Evolutionary conservation across 2,797 vertebrate genomes (phyloP), one percentile per base, ranked within the genome.

Genomic region (Micropoecilia bifurca): DNA sequence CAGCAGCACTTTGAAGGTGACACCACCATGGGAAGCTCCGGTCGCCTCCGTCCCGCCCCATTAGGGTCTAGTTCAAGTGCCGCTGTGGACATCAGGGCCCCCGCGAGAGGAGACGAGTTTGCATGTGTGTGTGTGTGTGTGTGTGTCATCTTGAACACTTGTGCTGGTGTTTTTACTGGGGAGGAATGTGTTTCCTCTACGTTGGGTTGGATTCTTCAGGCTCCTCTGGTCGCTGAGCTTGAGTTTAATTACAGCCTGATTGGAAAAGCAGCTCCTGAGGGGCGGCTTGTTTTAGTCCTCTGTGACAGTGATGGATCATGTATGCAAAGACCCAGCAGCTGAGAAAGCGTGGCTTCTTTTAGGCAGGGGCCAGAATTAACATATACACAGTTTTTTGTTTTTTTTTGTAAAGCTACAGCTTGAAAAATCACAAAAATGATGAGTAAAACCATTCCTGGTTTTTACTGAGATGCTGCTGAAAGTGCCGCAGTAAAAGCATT

Each of bases 271-370:
- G 90, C 89, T 93, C 91, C 90, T 91, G 86, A 85, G 92, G 92
- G 92, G 89, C 80, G 33, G 81, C 73, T 41, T 86, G 88, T 93
- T 92, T 92, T 90, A 88, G 88, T 83, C 89, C 86, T 85, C 83
- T 68, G 77, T 86, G 93, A 93, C 92, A 69, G 79, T 95, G 94
- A 95, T 95, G 92, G 94, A 95, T 95, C 87, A 77, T 87, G 90
- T 85, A 87, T 79, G 85, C 80, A 81, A 28, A 71, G 59, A 87
- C 84, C 80, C 77, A 87, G 78, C 80, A 78, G 73, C 68, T 69
- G 45, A 47, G 68, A n/a, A 66, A 39, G 63, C 36, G 25, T 0
- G 4, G 25, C 10, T n/a, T 45, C 43, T 45, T 71, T 45, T 45
- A 71, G 77, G 72, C 71, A 55, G 6, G 10, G 9, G 30, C 12